These are phyloP conservation scores for Sanderia malayensis DNA, from an alignment of 30 jellyfish, hydroid and myxozoan genomes.

Conservation along the genomic window DNA sequence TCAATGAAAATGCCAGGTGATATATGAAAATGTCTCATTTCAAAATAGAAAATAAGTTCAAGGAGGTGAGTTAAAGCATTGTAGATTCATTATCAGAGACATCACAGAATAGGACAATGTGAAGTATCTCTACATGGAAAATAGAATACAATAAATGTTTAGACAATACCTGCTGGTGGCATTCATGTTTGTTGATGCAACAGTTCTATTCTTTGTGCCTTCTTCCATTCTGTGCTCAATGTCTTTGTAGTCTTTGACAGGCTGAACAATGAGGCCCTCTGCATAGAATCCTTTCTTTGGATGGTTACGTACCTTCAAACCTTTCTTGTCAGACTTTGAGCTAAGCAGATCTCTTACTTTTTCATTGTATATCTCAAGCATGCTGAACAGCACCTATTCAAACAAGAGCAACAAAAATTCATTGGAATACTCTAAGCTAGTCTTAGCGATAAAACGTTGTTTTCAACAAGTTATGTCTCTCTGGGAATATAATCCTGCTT, in stretches of 20 bases:
- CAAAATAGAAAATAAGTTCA: too few relatives aligned
- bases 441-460: too few relatives aligned
- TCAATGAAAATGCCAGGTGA: too few relatives aligned
- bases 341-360: conserved; percentile 77
- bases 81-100: too few relatives aligned
- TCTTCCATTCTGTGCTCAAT: conserved; percentile 77
- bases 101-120: too few relatives aligned
- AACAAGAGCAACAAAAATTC: not conserved
- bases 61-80: too few relatives aligned
- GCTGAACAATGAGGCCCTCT: conserved; percentile 61
- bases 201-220: conserved; percentile 85
- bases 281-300: conserved; percentile 91
- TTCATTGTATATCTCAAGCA: conserved; percentile 92
- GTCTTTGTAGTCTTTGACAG: conserved; percentile 70
- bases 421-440: too few relatives aligned
- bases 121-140: not conserved
- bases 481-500: too few relatives aligned
- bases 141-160: not conserved
- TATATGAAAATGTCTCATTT: too few relatives aligned
- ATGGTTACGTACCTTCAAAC: conserved; percentile 70
- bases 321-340: conserved; percentile 55
- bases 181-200: conserved; percentile 87
- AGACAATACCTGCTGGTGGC: conserved; percentile 96
- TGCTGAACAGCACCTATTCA: conserved; percentile 72
- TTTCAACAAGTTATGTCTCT: too few relatives aligned